Evolutionary conservation across 2,113 vertebrate genomes (phyloP).

Genomic region (Todiramphus saurophagus): DNA sequence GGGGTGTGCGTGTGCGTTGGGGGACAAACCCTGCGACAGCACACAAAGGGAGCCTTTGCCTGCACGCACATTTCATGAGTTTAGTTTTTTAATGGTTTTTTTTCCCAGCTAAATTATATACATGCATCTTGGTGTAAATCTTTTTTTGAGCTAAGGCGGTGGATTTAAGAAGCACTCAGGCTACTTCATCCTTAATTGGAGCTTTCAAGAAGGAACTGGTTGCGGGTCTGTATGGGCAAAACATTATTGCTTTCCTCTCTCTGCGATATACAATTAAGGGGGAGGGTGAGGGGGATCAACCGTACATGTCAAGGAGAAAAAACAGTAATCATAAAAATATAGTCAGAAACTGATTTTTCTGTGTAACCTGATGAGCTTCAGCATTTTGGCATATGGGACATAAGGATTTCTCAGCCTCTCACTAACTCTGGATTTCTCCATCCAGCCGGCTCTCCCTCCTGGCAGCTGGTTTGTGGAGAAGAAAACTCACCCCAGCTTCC

Average conservation of each 20-base stretch:
- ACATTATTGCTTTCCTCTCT: neutral
- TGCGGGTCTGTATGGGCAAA: neutral
- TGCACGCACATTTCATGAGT: neutral
- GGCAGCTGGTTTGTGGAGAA: neutral
- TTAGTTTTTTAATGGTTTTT: neutral
- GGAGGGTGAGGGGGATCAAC: neutral
- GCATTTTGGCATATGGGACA: neutral
- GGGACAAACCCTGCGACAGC: neutral
- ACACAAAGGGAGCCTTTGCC: conserved; percentile 40
- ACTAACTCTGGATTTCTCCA: neutral
- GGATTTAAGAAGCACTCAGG: conserved; percentile 9
- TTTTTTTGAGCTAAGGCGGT: neutral
- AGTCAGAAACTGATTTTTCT: neutral
- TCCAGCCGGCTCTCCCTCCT: neutral
- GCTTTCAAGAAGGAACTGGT: conserved; percentile 4
- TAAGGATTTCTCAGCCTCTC: neutral
- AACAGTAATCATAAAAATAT: neutral
- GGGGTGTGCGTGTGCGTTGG: neutral
- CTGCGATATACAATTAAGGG: neutral
- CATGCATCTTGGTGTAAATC: neutral
- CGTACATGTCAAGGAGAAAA: neutral
- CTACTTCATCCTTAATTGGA: neutral
- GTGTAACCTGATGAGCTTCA: neutral
- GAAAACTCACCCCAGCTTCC: neutral
- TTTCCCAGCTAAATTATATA: neutral